Evolutionary conservation across 2,797 vertebrate species (phyloP), one percentile per base, ranked within the genome.

Genomic region (Danio kyathit): DNA sequence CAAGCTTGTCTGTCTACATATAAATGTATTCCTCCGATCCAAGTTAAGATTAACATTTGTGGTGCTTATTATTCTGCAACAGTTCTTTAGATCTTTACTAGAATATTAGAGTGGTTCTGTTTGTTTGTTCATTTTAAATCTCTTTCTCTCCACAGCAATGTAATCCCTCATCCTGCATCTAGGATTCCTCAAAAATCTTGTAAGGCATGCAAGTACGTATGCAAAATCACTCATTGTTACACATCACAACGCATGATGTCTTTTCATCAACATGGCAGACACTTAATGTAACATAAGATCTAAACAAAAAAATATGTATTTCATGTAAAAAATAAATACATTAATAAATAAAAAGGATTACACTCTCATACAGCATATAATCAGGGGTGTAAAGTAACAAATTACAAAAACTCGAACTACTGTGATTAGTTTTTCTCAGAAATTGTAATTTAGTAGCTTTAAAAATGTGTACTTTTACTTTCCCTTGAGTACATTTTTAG

Each of bases 201-300:
- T 41, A 75, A 73, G 16, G 65, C 16, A 54, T 81, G 78, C 74
- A 85, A 61, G 84, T 85, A 73, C 56, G 81, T 66, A 38, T 44
- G 38, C 29, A 69, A 76, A 49, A 5, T 11, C 29, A 14, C 29
- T 51, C 29, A 13, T 3, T 41, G 16, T 41, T 43, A 16, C 17
- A 19, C 29, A 10, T 56, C 13, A 72, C 14, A n/a, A 16, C 48
- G 56, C 51, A 43, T 17, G 12, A 19, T 1, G 0, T 1, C 19
- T 6, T 44, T 60, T 3, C 13, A 17, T 44, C 16, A 13, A 3
- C 4, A 49, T 67, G 12, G 3, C 17, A 49, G 13, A 29, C 19
- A 13, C 11, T 12, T 19, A 48, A 48, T 7, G 43, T 13, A 21
- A 66, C 17, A 29, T 29, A 1, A 29, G 29, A 19, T 43, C 6